Evolutionary conservation across 92 coral and sea anemone species (phyloP).

Genomic region (Desmophyllum pertusum): DNA sequence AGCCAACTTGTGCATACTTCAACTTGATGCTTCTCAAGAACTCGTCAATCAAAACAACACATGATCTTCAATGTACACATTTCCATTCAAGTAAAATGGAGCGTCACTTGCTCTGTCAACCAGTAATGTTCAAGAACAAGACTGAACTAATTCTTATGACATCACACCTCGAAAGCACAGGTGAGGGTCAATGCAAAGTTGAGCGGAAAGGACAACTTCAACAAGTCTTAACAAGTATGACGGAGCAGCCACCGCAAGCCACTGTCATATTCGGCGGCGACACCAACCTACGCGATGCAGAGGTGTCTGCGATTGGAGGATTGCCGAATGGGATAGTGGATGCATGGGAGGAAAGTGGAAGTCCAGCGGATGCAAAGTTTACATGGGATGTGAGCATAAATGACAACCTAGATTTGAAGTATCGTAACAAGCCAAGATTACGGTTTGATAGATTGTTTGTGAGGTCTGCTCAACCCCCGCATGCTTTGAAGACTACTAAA

Average conservation of each 20-base stretch:
- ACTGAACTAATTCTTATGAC: constrained; percentile 78
- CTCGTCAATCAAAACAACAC: constrained; percentile 62
- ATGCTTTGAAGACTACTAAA: constrained; percentile 34
- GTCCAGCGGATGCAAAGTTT: constrained; percentile 64
- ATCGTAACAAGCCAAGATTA: constrained; percentile 53
- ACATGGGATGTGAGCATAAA: constrained; percentile 86
- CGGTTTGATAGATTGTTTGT: constrained; percentile 90
- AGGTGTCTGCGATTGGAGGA: constrained; percentile 80
- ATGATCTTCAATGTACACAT: constrained; percentile 31
- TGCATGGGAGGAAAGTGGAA: constrained; percentile 88
- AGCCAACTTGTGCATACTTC: constrained; percentile 61
- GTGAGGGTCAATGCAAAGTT: constrained; percentile 12
- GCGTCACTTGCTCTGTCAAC: constrained; percentile 84
- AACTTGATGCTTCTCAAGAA: constrained; percentile 73
- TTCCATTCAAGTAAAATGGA: constrained; percentile 82
- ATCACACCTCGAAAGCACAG: constrained; percentile 93
- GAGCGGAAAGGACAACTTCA: constrained; percentile 81
- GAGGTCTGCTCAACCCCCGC: constrained; percentile 52
- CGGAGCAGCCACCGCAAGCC: constrained; percentile 50
- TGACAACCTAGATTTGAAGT: constrained; percentile 65
- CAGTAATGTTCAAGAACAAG: constrained; percentile 57
- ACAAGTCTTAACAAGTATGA: constrained; percentile 59
- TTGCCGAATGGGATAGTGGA: constrained; percentile 70
- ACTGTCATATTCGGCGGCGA: constrained; percentile 93
- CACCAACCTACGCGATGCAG: constrained; percentile 82